Conservation (phyloP, 2,888 invertebrate species). For the Tipula vernalis region DNA sequence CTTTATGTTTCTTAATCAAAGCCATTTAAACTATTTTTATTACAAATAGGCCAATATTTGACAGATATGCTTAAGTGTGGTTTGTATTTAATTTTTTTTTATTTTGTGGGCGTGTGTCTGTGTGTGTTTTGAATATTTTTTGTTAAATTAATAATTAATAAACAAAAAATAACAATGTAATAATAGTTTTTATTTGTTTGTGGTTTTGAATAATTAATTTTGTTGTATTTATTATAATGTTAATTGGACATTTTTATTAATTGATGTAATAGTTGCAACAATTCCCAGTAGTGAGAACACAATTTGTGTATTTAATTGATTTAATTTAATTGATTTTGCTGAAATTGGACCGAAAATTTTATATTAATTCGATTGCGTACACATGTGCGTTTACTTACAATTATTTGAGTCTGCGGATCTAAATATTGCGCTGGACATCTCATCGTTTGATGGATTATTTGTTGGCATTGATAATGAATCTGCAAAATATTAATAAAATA, state of each 20-base stretch:
- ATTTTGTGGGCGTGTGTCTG: background rate
- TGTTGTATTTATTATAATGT: background rate
- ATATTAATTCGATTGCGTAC: background rate
- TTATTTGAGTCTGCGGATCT: background rate
- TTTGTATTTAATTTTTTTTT: background rate
- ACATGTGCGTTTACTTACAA: background rate
- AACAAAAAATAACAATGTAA: background rate
- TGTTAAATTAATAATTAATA: background rate
- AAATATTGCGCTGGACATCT: background rate
- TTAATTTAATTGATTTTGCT: background rate
- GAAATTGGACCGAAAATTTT: background rate
- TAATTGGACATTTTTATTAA: background rate
- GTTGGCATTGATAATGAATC: background rate
- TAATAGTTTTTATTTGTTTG: background rate
- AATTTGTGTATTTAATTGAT: background rate
- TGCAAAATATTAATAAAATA: background rate
- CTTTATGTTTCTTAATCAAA: background rate
- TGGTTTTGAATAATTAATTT: background rate
- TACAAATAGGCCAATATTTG: background rate
- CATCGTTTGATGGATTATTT: background rate
- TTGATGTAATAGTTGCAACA: background rate
- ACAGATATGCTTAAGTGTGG: background rate
- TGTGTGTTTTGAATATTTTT: background rate
- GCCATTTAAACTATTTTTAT: background rate
- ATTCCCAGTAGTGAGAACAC: background rate